A percentile compares a stretch with the other conserved stretches of the same genome.
Conservation (phyloP, 2,113 vertebrate genomes). For the Phrynosoma blainvillii region DNA sequence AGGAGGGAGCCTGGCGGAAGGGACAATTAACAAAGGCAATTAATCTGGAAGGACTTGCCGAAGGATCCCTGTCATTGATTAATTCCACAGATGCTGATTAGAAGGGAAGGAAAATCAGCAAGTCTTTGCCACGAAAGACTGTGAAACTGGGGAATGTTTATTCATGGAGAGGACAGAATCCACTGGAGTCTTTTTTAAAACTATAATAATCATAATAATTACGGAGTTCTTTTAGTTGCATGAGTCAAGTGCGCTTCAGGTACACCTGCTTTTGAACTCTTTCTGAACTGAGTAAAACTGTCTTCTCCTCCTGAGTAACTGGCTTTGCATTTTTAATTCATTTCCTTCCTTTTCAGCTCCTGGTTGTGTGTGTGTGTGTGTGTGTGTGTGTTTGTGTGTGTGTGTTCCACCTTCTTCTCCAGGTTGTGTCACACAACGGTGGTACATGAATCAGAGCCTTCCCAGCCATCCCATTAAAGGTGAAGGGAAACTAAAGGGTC, state of each 20-base stretch:
- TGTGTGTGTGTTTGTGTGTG: no score
- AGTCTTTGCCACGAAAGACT: constrained; percentile 14
- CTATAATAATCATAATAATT: not conserved
- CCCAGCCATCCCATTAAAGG: no score
- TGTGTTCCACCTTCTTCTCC: no score
- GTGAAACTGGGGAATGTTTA: not conserved
- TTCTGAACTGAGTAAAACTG: no score
- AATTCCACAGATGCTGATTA: constrained; percentile 57
- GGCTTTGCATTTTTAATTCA: no score
- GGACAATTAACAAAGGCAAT: constrained; percentile 47
- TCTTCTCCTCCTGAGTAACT: no score
- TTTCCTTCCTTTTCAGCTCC: no score
- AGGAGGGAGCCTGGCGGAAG: not conserved
- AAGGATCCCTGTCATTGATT: constrained; percentile 23
- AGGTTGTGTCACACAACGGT: no score
- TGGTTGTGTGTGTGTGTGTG: no score
- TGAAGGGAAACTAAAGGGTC: no score
- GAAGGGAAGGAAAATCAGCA: constrained; percentile 46
- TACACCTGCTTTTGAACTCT: not conserved
- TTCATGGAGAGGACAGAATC: not conserved
- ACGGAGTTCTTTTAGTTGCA: not conserved
- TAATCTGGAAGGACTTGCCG: constrained; percentile 53
- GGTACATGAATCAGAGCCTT: no score
- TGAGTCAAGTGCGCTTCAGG: not conserved
- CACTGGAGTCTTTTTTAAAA: not conserved